These are phyloP conservation scores for Meiosimyza decipiens DNA, from an alignment of 2,888 invertebrate genomes.

Conservation along the genomic window DNA sequence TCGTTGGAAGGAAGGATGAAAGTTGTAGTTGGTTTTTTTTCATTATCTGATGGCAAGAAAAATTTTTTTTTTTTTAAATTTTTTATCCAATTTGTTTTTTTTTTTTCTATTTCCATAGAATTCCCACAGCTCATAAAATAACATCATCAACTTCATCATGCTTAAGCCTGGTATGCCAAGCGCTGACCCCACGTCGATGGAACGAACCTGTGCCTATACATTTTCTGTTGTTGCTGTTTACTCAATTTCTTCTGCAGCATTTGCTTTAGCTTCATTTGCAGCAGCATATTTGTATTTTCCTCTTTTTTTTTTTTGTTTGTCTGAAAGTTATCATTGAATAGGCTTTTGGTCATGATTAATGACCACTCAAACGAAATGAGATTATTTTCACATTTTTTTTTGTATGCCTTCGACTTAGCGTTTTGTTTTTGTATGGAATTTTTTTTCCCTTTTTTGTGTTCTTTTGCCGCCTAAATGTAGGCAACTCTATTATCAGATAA, in stretches of 20 bases:
- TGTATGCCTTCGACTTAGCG: background rate
- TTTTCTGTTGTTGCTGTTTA: too few species aligned
- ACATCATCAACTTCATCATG: slow-evolving; percentile 17
- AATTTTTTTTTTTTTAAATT: background rate
- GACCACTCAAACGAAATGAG: slow-evolving; percentile 42
- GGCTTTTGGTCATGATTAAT: slow-evolving; percentile 42
- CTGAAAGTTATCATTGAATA: slow-evolving; percentile 29
- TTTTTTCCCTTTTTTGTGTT: background rate
- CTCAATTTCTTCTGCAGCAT: too few species aligned
- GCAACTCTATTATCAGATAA: slow-evolving; percentile 27
- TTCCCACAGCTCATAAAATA: slow-evolving; percentile 12
- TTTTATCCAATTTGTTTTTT: background rate
- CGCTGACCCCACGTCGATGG: background rate
- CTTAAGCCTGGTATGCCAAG: background rate
- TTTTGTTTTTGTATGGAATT: slow-evolving; percentile 1
- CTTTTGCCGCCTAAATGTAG: slow-evolving; percentile 13
- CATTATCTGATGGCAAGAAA: background rate
- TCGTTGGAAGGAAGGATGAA: background rate
- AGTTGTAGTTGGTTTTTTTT: background rate
- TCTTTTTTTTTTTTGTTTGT: background rate
- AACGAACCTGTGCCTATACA: too few species aligned
- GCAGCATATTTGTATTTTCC: background rate
- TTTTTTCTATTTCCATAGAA: background rate
- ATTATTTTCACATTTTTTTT: slow-evolving; percentile 28
- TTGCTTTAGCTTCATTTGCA: slow-evolving; percentile 4